Percentiles rank a stretch among this genome's conserved stretches.
Evolutionary conservation across 2,113 vertebrate species (phyloP).

Genomic region (Tetrax tetrax): DNA sequence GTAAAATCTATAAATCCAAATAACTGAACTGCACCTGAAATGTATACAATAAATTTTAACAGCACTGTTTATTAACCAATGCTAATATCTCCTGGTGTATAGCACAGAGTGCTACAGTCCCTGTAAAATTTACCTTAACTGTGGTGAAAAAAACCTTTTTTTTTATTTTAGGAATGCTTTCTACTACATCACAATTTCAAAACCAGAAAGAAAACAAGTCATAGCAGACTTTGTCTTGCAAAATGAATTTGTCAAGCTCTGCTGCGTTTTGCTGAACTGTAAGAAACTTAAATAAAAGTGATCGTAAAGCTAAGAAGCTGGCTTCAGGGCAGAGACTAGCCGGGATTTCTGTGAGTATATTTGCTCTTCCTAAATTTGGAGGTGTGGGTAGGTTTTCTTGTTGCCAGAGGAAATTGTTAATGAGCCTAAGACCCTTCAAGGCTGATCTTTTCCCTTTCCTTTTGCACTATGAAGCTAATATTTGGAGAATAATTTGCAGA

Average conservation of each 20-base stretch:
- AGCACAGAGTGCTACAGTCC: neutral
- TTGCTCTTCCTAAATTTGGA: neutral
- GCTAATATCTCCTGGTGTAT: neutral
- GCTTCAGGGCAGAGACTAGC: neutral
- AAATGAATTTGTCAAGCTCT: slow-evolving; percentile 50
- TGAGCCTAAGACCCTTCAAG: neutral
- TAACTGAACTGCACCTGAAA: neutral
- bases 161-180: neutral
- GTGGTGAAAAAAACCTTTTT: neutral
- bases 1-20: neutral
- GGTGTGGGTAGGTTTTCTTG: neutral
- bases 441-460: neutral
- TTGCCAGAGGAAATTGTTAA: neutral
- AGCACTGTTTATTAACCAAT: rapidly evolving
- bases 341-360: neutral
- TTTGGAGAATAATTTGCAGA: neutral
- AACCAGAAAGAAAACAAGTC: slow-evolving; percentile 12
- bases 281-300: slow-evolving; percentile 28
- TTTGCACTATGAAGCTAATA: neutral
- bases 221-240: slow-evolving; percentile 21
- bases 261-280: slow-evolving; percentile 45
- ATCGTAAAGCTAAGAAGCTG: neutral
- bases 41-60: neutral
- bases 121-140: neutral
- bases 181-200: neutral